Conservation (phyloP, 92 coral and sea anemone species). For the Palythoa heliodiscus region DNA sequence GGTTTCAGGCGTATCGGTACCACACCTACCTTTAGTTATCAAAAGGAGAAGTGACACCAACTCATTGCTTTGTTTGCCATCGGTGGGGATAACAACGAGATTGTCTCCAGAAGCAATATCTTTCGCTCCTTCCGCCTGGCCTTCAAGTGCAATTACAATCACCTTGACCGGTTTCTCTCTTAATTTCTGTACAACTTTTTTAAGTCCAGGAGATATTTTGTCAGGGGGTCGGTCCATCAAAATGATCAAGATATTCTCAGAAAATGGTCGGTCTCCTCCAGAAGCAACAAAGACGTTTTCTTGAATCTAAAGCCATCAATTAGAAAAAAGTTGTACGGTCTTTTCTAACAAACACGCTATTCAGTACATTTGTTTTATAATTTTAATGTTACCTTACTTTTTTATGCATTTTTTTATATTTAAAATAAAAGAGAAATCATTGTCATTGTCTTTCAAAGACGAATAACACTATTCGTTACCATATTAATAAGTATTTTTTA, state of each 20-base stretch:
- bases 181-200: constrained; percentile 47
- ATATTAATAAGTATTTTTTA: too few species aligned
- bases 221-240: constrained; percentile 62
- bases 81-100: constrained; percentile 57
- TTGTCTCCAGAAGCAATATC: constrained; percentile 72
- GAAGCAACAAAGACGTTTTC: constrained; percentile 10
- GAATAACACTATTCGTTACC: too few species aligned
- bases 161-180: constrained; percentile 70
- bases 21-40: constrained; percentile 53
- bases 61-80: constrained; percentile 43
- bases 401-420: not conserved
- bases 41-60: constrained; percentile 46
- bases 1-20: not conserved
- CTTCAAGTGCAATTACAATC: constrained; percentile 55
- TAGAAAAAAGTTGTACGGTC: not conserved
- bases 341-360: not conserved
- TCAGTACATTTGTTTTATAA: not conserved
- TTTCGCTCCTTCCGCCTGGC: constrained; percentile 45
- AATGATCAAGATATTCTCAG: constrained; percentile 65
- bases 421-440: not conserved
- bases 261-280: constrained; percentile 78
- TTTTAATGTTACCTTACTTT: not conserved
- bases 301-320: not conserved
- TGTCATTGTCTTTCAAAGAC: too few species aligned
- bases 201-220: constrained; percentile 51